phyloP scores from a whole-genome alignment of 2,113 vertebrate genomes.

The Paracyprichromis sp. region DNA sequence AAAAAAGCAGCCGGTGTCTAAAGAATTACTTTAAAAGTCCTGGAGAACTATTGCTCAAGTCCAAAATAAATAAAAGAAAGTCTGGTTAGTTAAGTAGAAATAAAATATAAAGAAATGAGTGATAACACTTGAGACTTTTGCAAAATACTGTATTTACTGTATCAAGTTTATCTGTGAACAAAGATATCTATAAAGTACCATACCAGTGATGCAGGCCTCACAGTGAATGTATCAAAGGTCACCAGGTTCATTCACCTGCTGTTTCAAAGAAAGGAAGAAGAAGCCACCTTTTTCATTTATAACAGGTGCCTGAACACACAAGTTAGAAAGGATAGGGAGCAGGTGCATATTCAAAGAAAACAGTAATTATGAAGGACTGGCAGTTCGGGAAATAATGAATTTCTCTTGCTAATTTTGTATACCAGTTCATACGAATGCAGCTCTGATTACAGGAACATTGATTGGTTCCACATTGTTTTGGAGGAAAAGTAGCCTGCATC shows the following conservation, averaged over 20 bases:
- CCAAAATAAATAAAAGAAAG: background rate
- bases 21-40: background rate
- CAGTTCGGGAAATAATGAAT: background rate
- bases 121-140: background rate
- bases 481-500: background rate
- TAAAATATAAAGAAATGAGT: background rate
- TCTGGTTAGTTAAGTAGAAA: background rate
- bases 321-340: background rate
- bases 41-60: background rate
- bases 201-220: background rate
- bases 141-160: background rate
- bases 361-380: conserved; percentile 14
- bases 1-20: background rate
- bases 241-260: conserved; percentile 49
- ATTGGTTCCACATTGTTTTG: background rate
- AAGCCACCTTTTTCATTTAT: background rate
- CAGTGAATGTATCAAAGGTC: conserved; percentile 13
- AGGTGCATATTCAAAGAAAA: background rate
- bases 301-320: conserved; percentile 51
- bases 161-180: background rate
- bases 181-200: background rate
- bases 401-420: background rate
- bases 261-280: conserved; percentile 5
- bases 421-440: background rate
- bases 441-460: background rate